Evolutionary conservation across 2,113 vertebrate genomes (phyloP), one percentile per base, ranked within the genome.

Genomic region (Pteronura brasiliensis): DNA sequence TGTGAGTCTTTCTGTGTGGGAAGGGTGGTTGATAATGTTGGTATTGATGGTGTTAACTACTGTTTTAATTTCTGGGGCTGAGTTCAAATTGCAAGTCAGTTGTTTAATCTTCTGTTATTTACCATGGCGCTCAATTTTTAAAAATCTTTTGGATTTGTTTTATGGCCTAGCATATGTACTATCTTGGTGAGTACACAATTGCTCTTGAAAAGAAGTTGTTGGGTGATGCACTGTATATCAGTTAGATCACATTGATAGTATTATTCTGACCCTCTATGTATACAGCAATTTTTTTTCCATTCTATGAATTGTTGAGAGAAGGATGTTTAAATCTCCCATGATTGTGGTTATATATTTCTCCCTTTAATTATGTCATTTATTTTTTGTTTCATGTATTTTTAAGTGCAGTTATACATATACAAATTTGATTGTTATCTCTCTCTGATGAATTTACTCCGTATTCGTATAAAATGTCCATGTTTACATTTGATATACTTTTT

Each of bases 321-420:
- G 29, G 6, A 52, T 61, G 7, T 65, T 96, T 90, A 63, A 34
- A 44, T 97, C 67, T 88, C 69, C 42, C 76, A 77, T 27, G 25
- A 59, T 71, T 88, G 44, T 88, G 44, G 25, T 49, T 81, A 27
- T 59, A 21, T 87, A 49, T 63, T 83, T 87, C 17, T 76, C 5
- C 27, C 23, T 69, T 92, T 94, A 77, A 88, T 93, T 81, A 31
- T 88, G 27, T 85, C 69, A 85, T 13, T 94, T 93, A n/a, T 94
- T 96, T 97, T 96, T 97, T 44, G 17, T 44, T 88, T 84, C 12
- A 27, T 42, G 4, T 87, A 82, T 96, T 63, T 95, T 76, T 84
- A 83, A 79, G 20, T 6, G 39, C 31, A 93, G 15, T 92, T 96
- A 72, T 72, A 10, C 14, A 93, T 6, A 61, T 84, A 76, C 3